Base-by-base conservation (phyloP, 2,113 vertebrate species). In the Grallaria varia region DNA sequence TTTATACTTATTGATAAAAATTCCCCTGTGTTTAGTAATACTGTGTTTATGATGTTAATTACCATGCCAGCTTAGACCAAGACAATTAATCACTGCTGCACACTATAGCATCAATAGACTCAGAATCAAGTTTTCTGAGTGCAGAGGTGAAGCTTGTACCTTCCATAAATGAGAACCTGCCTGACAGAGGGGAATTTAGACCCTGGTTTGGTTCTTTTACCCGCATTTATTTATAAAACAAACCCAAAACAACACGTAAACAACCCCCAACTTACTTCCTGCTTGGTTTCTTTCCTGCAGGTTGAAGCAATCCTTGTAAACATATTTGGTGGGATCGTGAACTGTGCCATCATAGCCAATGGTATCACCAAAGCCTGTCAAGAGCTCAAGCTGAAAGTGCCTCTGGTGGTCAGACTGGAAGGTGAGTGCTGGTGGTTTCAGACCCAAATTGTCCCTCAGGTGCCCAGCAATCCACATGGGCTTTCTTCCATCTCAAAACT, bases 241-340 rank as follows among this genome's bases (percentile, higher is more conserved):
- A 79, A 78, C 22, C 10, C 44, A 37, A 83, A 78, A 23, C 42
- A 62, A 40, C 80, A 8, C 30, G 50, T 18, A 33, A 9, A 31
- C 40, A 39, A 0, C 0, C 0, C 11, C 3, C 1, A 23, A 42
- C 8, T 45, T 58, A 18, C 19, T 89, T 84, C 25, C n/a, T 31
- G 1, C 12, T 81, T 44, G 74, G 2, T 84, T 77, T 87, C 62
- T 67, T 18, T 53, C 87, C 80, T 89, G 14, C 88, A 99, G 99
- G 99, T 99, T 77, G 99, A 99, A 97, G 99, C 99, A 85, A 99
- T 99, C 94, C 98, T 99, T 28, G 99, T 99, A 14, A 99, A 99
- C 97, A 99, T 99, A 75, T 99, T 99, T 69, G 99, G 99, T 23
- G 99, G 99, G 39, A 99, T 99, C 0, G 99, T 99, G 90, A 99